Percentiles rank a stretch among this genome's conserved stretches.
phyloP scores from a whole-genome alignment of 2,113 vertebrate species.

The Anhinga anhinga region DNA sequence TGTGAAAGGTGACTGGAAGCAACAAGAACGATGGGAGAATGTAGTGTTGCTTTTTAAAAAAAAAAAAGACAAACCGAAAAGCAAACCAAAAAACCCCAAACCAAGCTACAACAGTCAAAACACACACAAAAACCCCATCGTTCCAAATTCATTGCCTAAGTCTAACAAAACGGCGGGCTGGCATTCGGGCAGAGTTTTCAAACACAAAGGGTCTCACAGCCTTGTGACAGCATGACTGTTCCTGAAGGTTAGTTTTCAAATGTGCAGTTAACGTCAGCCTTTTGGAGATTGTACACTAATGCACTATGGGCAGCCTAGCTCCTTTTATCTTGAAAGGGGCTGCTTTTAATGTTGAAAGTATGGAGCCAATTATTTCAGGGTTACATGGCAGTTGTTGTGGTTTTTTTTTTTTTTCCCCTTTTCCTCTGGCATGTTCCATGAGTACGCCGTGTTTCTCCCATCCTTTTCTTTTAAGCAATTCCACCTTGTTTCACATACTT shows the following conservation, averaged over 20 bases:
- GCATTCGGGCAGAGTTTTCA: background rate
- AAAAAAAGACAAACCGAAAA: background rate
- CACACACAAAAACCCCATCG: fast-evolving
- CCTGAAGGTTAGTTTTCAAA: background rate
- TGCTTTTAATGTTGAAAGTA: background rate
- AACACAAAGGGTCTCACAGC: background rate
- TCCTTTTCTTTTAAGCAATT: background rate
- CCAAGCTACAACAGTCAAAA: background rate
- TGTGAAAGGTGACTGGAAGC: background rate
- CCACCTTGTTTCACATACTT: background rate
- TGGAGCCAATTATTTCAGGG: background rate
- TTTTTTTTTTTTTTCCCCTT: background rate
- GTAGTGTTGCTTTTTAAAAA: background rate
- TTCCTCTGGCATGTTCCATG: background rate
- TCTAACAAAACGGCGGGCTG: background rate
- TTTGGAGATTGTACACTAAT: background rate
- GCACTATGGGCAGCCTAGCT: background rate
- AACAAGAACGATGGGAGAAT: background rate
- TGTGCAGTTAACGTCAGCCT: background rate
- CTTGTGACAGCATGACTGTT: background rate
- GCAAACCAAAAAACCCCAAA: no score
- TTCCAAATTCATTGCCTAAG: background rate
- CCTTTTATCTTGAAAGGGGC: background rate
- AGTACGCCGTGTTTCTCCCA: background rate
- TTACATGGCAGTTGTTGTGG: background rate